phyloP scores from a whole-genome alignment of 2,888 invertebrate genomes.

The Cryptocheilus praepositus region DNA sequence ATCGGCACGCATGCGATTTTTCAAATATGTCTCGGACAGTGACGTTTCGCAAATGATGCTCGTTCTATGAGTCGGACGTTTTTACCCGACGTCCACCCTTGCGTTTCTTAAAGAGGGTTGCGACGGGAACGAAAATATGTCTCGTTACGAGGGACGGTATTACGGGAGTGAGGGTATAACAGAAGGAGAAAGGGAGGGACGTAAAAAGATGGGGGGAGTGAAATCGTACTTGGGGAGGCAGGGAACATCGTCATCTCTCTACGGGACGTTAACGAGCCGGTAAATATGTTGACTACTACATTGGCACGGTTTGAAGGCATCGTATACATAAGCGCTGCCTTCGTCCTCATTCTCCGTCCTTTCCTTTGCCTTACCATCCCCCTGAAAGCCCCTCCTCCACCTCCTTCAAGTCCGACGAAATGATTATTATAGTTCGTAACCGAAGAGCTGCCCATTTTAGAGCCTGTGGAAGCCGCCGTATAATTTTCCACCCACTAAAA shows the following conservation, averaged over 20 bases:
- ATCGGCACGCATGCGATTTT: too few species aligned
- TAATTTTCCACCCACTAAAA: slow-evolving; percentile 75
- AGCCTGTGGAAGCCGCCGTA: slow-evolving; percentile 73
- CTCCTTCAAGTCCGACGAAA: slow-evolving; percentile 66
- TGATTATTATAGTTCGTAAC: slow-evolving; percentile 75
- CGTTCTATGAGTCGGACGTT: too few species aligned
- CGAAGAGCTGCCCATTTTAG: slow-evolving; percentile 74
- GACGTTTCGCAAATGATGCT: too few species aligned
- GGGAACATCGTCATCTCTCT: slow-evolving; percentile 50
- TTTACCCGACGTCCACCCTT: too few species aligned
- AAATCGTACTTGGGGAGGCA: slow-evolving; percentile 16
- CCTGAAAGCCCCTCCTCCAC: slow-evolving; percentile 26
- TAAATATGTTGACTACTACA: slow-evolving; percentile 74
- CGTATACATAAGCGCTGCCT: slow-evolving; percentile 31
- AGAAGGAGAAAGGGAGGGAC: slow-evolving; percentile 38
- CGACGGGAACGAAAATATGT: too few species aligned
- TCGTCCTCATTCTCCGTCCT: slow-evolving; percentile 4
- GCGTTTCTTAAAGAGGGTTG: too few species aligned
- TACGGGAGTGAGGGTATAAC: background rate
- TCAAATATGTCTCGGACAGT: too few species aligned
- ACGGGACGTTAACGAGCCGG: slow-evolving; percentile 74
- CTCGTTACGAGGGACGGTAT: too few species aligned
- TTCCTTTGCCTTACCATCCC: background rate
- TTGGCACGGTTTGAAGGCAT: slow-evolving; percentile 50
- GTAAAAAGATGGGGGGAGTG: slow-evolving; percentile 16